A percentile compares a stretch with the other conserved stretches of the same genome.
phyloP scores from a whole-genome alignment of 1,140 invertebrate genomes.

The Cyclargus thomasi region DNA sequence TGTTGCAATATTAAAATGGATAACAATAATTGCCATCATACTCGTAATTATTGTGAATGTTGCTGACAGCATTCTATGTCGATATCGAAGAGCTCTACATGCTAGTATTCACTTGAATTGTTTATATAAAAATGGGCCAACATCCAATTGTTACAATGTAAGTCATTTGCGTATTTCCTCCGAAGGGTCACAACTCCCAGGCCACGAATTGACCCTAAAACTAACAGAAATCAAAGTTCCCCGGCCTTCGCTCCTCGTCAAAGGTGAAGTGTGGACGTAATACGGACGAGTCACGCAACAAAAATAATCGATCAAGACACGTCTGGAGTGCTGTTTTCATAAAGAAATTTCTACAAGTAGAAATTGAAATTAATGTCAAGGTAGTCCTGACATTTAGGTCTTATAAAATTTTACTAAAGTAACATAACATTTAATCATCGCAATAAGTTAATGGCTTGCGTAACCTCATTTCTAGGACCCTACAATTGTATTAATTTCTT shows the following conservation, averaged over 20 bases:
- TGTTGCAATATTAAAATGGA: too few relatives aligned
- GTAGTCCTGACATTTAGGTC: background rate
- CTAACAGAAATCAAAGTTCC: slow-evolving; percentile 4
- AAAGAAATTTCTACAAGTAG: background rate
- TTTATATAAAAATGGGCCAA: background rate
- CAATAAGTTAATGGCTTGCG: background rate
- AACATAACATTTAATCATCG: background rate
- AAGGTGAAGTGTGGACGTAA: slow-evolving; percentile 10
- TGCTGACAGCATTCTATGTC: too few relatives aligned
- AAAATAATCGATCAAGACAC: background rate
- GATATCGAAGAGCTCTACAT: too few relatives aligned
- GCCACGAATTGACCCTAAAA: slow-evolving; percentile 8
- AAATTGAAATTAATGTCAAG: slow-evolving; percentile 1
- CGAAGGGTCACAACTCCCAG: background rate
- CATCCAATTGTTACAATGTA: background rate
- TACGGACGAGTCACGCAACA: background rate
- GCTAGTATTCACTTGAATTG: too few relatives aligned
- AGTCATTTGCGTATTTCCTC: background rate
- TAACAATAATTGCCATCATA: too few relatives aligned
- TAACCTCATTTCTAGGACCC: background rate
- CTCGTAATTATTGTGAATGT: too few relatives aligned
- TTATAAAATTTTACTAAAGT: background rate
- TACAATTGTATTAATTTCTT: background rate
- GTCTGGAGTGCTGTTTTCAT: background rate
- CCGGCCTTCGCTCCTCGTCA: background rate